Evolutionary conservation across 2,888 invertebrate species (phyloP).

Genomic region (Sipha maydis): DNA sequence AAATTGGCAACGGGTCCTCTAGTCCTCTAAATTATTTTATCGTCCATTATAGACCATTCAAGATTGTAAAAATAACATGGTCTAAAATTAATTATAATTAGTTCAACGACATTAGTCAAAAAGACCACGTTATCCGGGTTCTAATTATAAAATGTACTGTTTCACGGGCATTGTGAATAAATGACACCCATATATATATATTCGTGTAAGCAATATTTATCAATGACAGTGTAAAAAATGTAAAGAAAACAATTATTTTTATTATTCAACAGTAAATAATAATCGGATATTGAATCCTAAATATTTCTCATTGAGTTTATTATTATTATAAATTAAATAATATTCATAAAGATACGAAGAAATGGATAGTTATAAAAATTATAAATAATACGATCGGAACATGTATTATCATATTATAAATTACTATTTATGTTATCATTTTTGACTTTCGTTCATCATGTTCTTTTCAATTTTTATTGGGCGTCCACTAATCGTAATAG

Average conservation of each 20-base stretch:
- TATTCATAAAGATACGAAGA: too few species aligned
- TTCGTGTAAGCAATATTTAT: background rate
- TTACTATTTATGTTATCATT: background rate
- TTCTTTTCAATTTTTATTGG: background rate
- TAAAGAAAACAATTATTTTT: too few species aligned
- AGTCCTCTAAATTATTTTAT: conserved; percentile 42
- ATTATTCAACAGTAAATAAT: too few species aligned
- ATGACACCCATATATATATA: background rate
- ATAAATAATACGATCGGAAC: too few species aligned
- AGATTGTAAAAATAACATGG: conserved; percentile 46
- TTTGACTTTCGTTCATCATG: background rate
- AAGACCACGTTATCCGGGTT: conserved; percentile 5
- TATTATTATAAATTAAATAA: too few species aligned
- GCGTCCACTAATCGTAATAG: background rate
- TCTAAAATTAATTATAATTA: conserved; percentile 59
- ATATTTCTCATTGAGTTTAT: too few species aligned
- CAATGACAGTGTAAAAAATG: background rate
- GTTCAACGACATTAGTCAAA: conserved; percentile 53
- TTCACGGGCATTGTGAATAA: background rate
- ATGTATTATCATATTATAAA: too few species aligned
- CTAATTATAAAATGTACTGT: conserved; percentile 18
- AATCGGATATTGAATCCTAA: too few species aligned
- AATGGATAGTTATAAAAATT: too few species aligned
- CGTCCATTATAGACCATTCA: conserved; percentile 33
- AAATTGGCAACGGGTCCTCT: conserved; percentile 46